These are phyloP conservation scores for Sialia sialis DNA, from an alignment of 2,113 vertebrate species.

Conservation along the genomic window DNA sequence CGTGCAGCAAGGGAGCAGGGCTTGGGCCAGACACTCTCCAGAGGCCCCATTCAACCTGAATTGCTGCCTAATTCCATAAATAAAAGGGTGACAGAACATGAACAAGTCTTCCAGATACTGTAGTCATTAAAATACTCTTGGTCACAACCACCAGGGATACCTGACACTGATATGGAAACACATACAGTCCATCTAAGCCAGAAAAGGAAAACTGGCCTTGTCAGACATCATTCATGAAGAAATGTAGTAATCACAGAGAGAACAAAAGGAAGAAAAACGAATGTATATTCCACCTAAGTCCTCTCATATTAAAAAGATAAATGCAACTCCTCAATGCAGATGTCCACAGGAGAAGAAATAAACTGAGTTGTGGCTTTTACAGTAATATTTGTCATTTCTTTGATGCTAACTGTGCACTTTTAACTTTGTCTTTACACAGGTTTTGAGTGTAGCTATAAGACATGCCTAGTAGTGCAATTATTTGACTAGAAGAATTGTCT, in stretches of 20 bases:
- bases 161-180: neutral
- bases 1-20: neutral
- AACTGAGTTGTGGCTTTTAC: neutral
- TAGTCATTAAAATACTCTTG: neutral
- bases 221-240: neutral
- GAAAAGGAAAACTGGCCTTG: neutral
- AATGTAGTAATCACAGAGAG: neutral
- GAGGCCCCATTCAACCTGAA: neutral
- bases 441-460: neutral
- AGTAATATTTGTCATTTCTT: neutral
- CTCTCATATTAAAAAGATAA: neutral
- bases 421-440: neutral
- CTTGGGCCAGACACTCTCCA: neutral
- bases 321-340: neutral
- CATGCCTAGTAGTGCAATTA: neutral
- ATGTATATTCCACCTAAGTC: neutral
- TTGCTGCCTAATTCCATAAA: neutral
- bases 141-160: neutral
- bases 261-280: neutral
- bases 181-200: neutral
- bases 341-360: neutral
- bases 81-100: neutral
- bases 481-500: neutral
- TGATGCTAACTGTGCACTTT: neutral
- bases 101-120: neutral